phyloP scores from a whole-genome alignment of 2,797 vertebrate species.

The Buceros bicornis region DNA sequence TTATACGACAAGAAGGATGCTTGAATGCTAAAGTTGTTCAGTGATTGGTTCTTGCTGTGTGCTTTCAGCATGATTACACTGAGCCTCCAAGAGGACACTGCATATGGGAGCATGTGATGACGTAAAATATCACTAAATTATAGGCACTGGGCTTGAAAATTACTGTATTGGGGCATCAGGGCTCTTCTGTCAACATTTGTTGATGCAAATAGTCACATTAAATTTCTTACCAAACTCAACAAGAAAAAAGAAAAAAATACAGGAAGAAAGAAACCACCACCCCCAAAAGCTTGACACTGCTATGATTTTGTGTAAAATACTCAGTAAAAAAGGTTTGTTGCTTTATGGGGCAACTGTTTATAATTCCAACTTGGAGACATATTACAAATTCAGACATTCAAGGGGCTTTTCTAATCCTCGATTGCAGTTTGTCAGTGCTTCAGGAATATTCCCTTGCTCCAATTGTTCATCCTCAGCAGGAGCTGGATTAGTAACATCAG shows the following conservation, averaged over 20 bases:
- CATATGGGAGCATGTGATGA: background rate
- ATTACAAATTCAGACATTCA: slow-evolving; percentile 65
- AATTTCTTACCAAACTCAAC: background rate
- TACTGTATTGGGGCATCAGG: background rate
- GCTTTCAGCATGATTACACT: background rate
- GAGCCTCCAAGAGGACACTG: background rate
- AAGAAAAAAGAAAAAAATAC: background rate
- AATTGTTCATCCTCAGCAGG: slow-evolving; percentile 70
- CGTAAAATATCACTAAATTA: background rate
- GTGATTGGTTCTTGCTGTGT: background rate
- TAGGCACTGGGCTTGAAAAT: background rate
- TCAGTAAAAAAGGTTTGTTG: background rate
- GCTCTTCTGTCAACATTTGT: background rate
- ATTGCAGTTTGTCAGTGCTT: slow-evolving; percentile 64
- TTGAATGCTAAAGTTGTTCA: background rate
- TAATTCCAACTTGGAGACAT: slow-evolving; percentile 22
- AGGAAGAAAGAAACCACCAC: background rate
- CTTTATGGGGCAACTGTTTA: slow-evolving; percentile 32
- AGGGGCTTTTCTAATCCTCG: slow-evolving; percentile 67
- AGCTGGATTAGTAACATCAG: slow-evolving; percentile 74
- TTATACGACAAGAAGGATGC: background rate
- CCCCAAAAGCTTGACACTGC: background rate
- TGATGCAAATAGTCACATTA: background rate
- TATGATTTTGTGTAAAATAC: background rate
- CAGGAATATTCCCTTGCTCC: slow-evolving; percentile 64